Percentiles rank a stretch among this genome's conserved stretches.
Evolutionary conservation across 2,797 vertebrate species (phyloP).

Genomic region (Remorina albescens): DNA sequence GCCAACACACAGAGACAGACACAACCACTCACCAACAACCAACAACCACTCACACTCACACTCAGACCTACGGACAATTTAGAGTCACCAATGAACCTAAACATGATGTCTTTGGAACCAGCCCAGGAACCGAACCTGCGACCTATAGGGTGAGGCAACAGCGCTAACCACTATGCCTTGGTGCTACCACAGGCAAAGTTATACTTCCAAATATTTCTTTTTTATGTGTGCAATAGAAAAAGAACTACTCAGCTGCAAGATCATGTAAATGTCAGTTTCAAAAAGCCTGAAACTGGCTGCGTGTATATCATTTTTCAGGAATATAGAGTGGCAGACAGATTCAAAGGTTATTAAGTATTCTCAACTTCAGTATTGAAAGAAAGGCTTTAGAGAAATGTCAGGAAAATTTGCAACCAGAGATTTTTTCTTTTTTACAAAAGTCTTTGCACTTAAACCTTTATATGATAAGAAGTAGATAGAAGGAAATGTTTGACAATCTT

Average conservation of each 20-base stretch:
- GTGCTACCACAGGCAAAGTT: too few species aligned
- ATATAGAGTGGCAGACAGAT: slow-evolving; percentile 8
- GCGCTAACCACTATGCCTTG: too few species aligned
- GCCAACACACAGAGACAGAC: too few species aligned
- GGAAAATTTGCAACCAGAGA: slow-evolving; percentile 25
- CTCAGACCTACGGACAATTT: too few species aligned
- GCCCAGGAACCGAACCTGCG: too few species aligned
- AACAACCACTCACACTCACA: too few species aligned
- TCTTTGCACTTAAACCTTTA: slow-evolving; percentile 14
- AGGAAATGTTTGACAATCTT: neutral
- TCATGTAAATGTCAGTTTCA: neutral
- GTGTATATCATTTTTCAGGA: neutral
- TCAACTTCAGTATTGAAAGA: neutral
- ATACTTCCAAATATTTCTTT: neutral
- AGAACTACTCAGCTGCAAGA: neutral
- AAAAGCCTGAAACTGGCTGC: neutral
- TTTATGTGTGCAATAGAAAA: neutral
- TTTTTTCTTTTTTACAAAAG: slow-evolving; percentile 2
- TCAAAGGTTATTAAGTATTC: neutral
- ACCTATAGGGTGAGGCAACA: too few species aligned
- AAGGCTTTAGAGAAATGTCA: slow-evolving; percentile 6
- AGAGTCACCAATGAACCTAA: too few species aligned
- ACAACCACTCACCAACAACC: too few species aligned
- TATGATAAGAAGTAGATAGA: slow-evolving; percentile 7
- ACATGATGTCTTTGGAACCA: too few species aligned